A percentile compares a stretch with the other conserved stretches of the same genome.
Evolutionary conservation across 2,888 invertebrate genomes (phyloP).

Genomic region (Dusona sp.): DNA sequence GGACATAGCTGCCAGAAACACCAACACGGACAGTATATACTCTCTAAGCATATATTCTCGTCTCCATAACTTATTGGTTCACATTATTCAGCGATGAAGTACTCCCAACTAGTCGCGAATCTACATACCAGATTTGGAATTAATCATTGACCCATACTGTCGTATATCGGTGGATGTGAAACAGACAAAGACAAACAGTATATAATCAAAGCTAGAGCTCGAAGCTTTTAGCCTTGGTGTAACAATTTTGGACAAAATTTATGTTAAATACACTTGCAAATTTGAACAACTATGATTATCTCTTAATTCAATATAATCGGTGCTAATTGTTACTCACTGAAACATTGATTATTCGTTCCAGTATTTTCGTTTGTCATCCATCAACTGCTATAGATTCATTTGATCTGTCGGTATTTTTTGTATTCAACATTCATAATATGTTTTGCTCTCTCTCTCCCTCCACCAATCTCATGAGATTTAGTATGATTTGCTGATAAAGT

Average conservation of each 20-base stretch:
- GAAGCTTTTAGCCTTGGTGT: background rate
- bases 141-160: constrained; percentile 26
- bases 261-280: background rate
- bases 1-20: no score
- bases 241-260: background rate
- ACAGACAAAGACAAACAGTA: background rate
- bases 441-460: background rate
- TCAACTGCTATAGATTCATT: background rate
- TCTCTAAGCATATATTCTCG: no score
- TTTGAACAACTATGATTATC: background rate
- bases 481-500: background rate
- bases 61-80: no score
- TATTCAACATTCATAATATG: background rate
- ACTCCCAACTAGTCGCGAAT: background rate
- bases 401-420: background rate
- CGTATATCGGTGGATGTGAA: no score
- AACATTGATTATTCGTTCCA: background rate
- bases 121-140: constrained; percentile 40
- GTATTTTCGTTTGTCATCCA: background rate
- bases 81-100: background rate
- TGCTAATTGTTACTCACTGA: no score
- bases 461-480: background rate
- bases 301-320: background rate
- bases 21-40: no score
- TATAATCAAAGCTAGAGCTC: background rate